Evolutionary conservation across 2,888 invertebrate genomes (phyloP).

Genomic region (Plusia festucae): DNA sequence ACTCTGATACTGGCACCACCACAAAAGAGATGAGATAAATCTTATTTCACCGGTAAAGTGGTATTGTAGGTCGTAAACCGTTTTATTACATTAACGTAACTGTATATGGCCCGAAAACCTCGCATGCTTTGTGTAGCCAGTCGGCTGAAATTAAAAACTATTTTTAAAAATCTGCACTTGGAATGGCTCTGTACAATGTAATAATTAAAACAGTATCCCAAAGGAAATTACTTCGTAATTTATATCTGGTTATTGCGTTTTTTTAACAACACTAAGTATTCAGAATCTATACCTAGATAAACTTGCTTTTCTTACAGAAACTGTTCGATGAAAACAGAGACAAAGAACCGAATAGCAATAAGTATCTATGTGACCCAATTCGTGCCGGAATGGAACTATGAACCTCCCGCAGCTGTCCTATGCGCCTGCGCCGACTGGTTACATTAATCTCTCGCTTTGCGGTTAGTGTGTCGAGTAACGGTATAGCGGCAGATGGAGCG

Average conservation of each 20-base stretch:
- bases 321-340: constrained; percentile 14
- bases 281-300: too few relatives aligned
- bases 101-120: constrained; percentile 17
- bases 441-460: constrained; percentile 84
- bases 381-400: constrained; percentile 42
- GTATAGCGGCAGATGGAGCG: constrained; percentile 81
- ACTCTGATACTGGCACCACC: constrained; percentile 18
- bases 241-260: background rate
- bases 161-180: constrained; percentile 22
- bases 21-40: constrained; percentile 30
- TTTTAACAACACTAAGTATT: too few relatives aligned
- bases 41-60: constrained; percentile 30
- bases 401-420: constrained; percentile 62
- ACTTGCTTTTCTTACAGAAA: background rate
- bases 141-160: constrained; percentile 14
- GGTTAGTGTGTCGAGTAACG: constrained; percentile 87
- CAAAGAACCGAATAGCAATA: constrained; percentile 18
- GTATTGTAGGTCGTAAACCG: constrained; percentile 38
- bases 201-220: background rate
- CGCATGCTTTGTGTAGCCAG: constrained; percentile 1
- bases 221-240: background rate
- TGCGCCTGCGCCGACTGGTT: constrained; percentile 75
- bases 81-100: constrained; percentile 46
- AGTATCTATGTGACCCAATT: constrained; percentile 45
- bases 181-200: background rate